Evolutionary conservation across 2,113 vertebrate species (phyloP), one percentile per base, ranked within the genome.

Genomic region (Halichoeres trimaculatus): DNA sequence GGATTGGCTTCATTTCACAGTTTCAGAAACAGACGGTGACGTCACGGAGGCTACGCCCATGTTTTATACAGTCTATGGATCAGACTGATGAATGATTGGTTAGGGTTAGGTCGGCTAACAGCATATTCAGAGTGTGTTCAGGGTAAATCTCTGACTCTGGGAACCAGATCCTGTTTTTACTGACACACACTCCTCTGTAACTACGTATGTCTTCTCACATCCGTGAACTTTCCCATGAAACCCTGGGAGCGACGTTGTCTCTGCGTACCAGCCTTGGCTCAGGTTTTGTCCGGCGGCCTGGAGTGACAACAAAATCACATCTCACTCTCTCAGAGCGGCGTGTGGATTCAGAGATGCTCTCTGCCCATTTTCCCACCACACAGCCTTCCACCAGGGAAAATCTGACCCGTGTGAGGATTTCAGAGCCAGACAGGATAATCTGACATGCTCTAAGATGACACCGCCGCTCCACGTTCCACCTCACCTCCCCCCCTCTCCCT

Each of bases 371-470:
- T 87, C 84, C 86, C 82, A 86, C 83, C 78, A 47, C 83, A 84
- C 38, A 76, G 45, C 69, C 81, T 73, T 83, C 69, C 80, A 86
- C 68, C 34, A 45, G 78, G 89, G 76, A 90, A 86, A 88, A 65
- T 89, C 77, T 88, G 90, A 92, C 88, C 88, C 76, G 75, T 84
- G 60, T 72, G 67, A 77, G 84, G 81, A 79, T 89, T 88, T 86
- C 78, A 70, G 77, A 79, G 63, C 66, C 86, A 90, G 88, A 88
- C 81, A 85, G 89, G 83, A 84, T 90, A 87, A 90, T 89, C 86
- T 90, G 85, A 90, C 76, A 58, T 80, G 86, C 80, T 86, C 83
- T 63, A 60, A 76, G 51, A 89, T 85, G 88, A 87, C 88, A 90
- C 86, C 47, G 64, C 64, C 76, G 60, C 86, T 86, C 76, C 70